Evolutionary conservation across 2,113 vertebrate genomes (phyloP), one percentile per base, ranked within the genome.

Genomic region (Podiceps cristatus): DNA sequence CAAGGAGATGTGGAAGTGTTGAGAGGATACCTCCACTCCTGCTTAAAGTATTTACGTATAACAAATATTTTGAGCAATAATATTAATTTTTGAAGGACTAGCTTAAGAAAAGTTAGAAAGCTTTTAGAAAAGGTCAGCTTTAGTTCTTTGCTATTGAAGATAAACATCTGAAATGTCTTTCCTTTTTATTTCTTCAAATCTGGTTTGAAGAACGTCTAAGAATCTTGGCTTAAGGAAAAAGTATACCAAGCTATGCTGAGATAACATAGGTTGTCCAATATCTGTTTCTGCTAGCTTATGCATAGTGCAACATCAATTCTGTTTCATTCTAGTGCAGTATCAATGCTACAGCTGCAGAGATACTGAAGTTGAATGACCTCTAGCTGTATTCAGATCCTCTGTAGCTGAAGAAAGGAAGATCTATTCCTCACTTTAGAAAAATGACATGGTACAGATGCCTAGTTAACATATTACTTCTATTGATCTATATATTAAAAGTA

Each of bases 1-100:
- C 49, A 63, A 45, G 2, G 20, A 40, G 6, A 45, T 0, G 37
- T 1, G 1, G 7, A 83, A 87, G n/a, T 9, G 5, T 27, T 31
- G 24, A 71, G 29, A 60, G 2, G 11, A 10, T n/a, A 27, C n/a
- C n/a, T 71, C 31, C 20, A 79, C 18, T 75, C 7, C 47, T 60
- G 35, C n/a, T 90, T 79, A 69, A 87, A 68, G 8, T 49, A 29
- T n/a, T 49, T 66, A 62, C 1, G 2, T 37, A 16, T 29, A 77
- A 52, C 8, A 68, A 25, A 40, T 74, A 63, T 37, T 68, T 74
- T 18, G 71, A 59, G 6, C 3, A 87, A 49, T 37, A 49, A 19
- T 18, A 59, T 2, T 68, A 52, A 17, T 49, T 86, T 91, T 67
- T 37, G 19, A 80, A 31, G 3, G 47, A 31, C 2, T 52, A 28